Evolutionary conservation across 2,888 invertebrate genomes (phyloP).

Genomic region (Eledone cirrhosa): DNA sequence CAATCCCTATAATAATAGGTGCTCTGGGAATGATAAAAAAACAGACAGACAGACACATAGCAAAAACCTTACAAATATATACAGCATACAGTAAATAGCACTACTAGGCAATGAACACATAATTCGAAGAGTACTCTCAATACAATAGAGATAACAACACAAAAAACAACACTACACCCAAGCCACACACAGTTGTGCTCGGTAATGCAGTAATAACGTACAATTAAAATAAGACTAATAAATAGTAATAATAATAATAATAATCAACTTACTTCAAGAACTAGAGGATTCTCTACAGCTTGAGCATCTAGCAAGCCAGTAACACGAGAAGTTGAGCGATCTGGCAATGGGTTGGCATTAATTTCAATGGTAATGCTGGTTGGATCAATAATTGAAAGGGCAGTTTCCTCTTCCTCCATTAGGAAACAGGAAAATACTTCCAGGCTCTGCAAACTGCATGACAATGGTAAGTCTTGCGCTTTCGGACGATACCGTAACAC

Average conservation of each 20-base stretch:
- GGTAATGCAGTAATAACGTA: no score
- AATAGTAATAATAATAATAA: neutral
- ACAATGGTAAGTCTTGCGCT: conserved; percentile 78
- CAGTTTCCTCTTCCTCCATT: conserved; percentile 90
- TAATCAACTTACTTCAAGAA: conserved; percentile 56
- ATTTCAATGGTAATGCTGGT: conserved; percentile 74
- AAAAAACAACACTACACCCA: no score
- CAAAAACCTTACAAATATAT: no score
- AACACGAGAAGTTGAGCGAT: conserved; percentile 44
- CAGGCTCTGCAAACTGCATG: conserved; percentile 85
- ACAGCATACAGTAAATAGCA: no score
- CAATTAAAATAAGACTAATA: no score
- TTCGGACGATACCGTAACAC: conserved; percentile 81
- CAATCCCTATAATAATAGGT: no score
- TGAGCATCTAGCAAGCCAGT: conserved; percentile 57
- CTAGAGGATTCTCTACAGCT: conserved; percentile 52
- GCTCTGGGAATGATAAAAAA: no score
- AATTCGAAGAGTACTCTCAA: no score
- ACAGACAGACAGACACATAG: no score
- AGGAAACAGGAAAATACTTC: conserved; percentile 93
- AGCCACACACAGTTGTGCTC: no score
- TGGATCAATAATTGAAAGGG: conserved; percentile 92
- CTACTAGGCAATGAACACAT: no score
- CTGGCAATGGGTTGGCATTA: conserved; percentile 56
- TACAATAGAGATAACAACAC: no score